These are phyloP conservation scores for Hucho hucho DNA, from an alignment of 2,113 vertebrate species.

Conservation along the genomic window DNA sequence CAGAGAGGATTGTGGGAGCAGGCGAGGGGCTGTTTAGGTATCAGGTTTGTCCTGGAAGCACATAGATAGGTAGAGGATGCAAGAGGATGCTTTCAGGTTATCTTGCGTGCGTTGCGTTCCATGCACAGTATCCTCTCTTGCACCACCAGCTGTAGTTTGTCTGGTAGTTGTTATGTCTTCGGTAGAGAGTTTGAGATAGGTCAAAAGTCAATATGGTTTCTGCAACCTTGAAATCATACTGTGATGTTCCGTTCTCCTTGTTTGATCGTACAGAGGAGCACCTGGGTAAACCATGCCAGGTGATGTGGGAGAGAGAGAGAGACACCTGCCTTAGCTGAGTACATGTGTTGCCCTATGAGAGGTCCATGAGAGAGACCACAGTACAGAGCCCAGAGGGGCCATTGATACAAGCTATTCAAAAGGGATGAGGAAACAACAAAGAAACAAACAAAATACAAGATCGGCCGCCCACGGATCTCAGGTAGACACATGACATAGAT, in stretches of 20 bases:
- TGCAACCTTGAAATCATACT: not conserved
- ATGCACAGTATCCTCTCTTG: conserved; percentile 48
- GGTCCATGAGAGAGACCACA: not conserved
- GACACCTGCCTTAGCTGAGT: not conserved
- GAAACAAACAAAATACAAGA: not conserved
- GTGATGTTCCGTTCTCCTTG: not conserved
- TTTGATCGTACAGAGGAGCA: not conserved
- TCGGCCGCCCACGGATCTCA: not conserved
- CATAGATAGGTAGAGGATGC: conserved; percentile 69
- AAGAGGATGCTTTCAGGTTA: conserved; percentile 39
- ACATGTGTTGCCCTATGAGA: not conserved
- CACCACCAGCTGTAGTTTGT: conserved; percentile 35
- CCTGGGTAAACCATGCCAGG: too few species aligned
- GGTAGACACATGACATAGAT: not conserved
- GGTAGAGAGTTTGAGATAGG: conserved; percentile 29
- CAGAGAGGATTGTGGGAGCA: conserved; percentile 25
- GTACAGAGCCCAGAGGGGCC: not conserved
- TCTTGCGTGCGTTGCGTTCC: conserved; percentile 44
- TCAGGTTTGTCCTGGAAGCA: conserved; percentile 39
- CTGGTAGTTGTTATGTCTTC: conserved; percentile 46
- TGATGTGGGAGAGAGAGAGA: not conserved
- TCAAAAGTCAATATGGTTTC: not conserved
- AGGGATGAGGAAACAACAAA: not conserved
- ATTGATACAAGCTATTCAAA: not conserved
- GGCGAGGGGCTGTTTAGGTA: conserved; percentile 26